phyloP scores from a whole-genome alignment of 92 coral and sea anemone genomes.

The Bergia sp. region DNA sequence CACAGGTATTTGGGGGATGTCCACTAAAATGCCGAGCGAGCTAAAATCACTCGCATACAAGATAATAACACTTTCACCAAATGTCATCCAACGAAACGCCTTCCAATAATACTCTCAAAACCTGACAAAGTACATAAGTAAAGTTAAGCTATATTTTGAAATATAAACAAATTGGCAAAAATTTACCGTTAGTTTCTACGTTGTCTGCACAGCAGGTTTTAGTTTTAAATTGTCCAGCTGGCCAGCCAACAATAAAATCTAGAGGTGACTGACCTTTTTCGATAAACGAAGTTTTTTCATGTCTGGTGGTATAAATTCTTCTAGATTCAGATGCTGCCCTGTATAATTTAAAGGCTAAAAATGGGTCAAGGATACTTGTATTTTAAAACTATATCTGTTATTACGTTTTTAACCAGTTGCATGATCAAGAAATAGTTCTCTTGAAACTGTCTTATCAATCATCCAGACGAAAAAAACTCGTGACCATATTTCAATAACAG shows the following conservation, averaged over 20 bases:
- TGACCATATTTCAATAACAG: too few species aligned
- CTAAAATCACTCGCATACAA: background rate
- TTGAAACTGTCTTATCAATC: too few species aligned
- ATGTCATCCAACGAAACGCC: background rate
- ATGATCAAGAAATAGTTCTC: background rate
- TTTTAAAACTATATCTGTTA: too few species aligned
- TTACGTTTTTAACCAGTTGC: background rate
- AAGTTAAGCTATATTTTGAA: background rate
- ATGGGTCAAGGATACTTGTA: background rate
- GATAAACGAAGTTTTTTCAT: background rate
- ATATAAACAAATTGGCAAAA: background rate
- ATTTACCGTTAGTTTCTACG: background rate
- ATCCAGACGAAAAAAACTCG: too few species aligned
- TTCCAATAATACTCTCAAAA: background rate
- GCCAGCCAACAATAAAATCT: background rate
- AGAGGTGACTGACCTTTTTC: too few species aligned
- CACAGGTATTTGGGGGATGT: background rate
- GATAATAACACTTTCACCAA: too few species aligned
- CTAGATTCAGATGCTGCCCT: background rate
- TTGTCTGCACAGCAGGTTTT: background rate
- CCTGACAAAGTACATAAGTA: background rate
- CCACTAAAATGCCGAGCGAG: background rate
- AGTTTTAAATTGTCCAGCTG: background rate
- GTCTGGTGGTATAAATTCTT: background rate
- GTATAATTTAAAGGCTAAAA: background rate